These are phyloP conservation scores for Mamestra brassicae DNA, from an alignment of 2,888 invertebrate genomes.

Conservation along the genomic window DNA sequence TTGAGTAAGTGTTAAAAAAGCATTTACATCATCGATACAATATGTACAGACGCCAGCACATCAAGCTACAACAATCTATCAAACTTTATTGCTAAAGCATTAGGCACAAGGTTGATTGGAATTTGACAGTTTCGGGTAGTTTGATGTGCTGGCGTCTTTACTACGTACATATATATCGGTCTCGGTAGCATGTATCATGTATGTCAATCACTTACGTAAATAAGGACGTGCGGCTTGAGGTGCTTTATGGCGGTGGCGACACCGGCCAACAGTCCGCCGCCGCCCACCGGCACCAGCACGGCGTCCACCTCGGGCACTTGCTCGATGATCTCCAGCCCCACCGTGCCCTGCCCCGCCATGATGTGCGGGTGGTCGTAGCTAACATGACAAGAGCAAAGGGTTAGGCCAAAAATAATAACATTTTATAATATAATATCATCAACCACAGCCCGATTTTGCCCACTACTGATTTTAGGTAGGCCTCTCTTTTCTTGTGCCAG, in stretches of 20 bases:
- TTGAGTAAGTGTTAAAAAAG: neutral
- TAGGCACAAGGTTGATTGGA: no score
- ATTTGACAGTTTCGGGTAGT: no score
- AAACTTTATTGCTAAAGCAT: no score
- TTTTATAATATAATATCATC: no score
- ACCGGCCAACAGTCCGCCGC: slow-evolving; percentile 98
- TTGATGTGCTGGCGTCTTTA: no score
- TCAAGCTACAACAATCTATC: no score
- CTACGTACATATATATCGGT: no score
- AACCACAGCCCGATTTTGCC: no score
- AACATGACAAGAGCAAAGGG: slow-evolving; percentile 38
- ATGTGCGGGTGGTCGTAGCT: slow-evolving; percentile 99
- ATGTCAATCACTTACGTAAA: slow-evolving; percentile 93
- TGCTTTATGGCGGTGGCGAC: slow-evolving; percentile 97
- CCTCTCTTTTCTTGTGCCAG: no score
- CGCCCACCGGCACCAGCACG: slow-evolving; percentile 97
- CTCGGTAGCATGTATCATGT: no score
- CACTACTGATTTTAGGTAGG: no score
- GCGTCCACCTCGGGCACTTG: slow-evolving; percentile 97
- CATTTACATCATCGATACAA: slow-evolving; percentile 91
- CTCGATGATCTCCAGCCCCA: slow-evolving; percentile 97
- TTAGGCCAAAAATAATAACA: neutral
- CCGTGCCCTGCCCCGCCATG: slow-evolving; percentile 98
- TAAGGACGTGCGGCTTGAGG: slow-evolving; percentile 94
- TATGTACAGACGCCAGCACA: no score